phyloP scores from a whole-genome alignment of 2,797 vertebrate species.

The Petrocephalus schoutedeni region DNA sequence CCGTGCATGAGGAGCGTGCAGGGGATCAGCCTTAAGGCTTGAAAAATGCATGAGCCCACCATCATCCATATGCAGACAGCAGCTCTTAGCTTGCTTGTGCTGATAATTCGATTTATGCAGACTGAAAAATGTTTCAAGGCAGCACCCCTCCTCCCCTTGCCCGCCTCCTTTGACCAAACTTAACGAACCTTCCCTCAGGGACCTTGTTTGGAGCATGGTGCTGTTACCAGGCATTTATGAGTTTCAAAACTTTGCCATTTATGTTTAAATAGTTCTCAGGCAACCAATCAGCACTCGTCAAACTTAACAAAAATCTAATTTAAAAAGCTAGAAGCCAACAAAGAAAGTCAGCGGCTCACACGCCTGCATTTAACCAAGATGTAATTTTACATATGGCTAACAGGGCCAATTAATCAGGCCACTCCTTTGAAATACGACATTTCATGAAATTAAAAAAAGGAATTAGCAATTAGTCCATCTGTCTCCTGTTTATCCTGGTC shows the following conservation, averaged over 20 bases:
- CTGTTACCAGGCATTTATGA: neutral
- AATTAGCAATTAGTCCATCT: constrained; percentile 5
- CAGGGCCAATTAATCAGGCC: constrained; percentile 3
- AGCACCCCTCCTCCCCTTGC: neutral
- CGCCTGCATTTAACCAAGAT: neutral
- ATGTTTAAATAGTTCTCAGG: neutral
- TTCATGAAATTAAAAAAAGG: neutral
- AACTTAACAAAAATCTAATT: neutral
- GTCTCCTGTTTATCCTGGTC: neutral
- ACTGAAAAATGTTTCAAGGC: neutral
- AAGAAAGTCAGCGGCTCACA: neutral
- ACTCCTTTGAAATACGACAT: neutral
- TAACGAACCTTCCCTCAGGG: neutral
- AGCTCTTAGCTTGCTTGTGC: neutral
- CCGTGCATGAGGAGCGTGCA: neutral
- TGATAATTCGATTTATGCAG: neutral
- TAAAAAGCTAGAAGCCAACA: neutral
- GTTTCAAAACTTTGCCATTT: neutral
- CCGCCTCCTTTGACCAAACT: neutral
- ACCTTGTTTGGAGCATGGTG: neutral
- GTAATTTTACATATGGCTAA: neutral
- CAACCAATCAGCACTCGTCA: neutral
- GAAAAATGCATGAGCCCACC: constrained; percentile 9
- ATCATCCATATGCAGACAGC: neutral
- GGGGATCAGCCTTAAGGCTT: neutral